Percentiles rank a stretch among this genome's conserved stretches.
phyloP scores from a whole-genome alignment of 37 sponge, comb jelly and placozoan genomes.

The Cliona cf. orientalis region DNA sequence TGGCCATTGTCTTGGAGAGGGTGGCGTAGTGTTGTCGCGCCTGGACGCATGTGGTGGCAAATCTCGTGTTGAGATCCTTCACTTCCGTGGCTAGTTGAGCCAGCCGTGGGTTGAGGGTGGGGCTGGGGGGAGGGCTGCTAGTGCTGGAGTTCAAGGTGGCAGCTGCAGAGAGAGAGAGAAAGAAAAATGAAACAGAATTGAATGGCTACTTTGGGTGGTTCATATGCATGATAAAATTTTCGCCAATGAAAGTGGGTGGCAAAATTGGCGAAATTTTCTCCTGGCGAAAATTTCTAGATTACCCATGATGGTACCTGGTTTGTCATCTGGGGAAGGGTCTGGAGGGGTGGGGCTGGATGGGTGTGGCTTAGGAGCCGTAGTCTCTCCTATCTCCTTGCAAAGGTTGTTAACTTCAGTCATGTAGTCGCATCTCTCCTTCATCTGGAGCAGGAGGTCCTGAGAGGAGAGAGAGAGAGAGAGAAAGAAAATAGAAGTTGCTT shows the following conservation, averaged over 20 bases:
- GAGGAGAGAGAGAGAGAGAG: not conserved
- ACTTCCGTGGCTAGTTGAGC: conserved; percentile 16
- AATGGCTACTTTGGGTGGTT: no score
- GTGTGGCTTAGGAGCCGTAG: not conserved
- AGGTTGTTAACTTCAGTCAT: conserved; percentile 40
- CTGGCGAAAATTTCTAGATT: no score
- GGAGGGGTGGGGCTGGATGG: no score
- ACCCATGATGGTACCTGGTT: no score
- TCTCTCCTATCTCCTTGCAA: conserved; percentile 16
- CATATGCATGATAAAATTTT: no score
- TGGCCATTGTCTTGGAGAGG: conserved; percentile 20
- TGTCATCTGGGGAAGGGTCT: no score
- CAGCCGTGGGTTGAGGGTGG: not conserved
- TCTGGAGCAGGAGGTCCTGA: conserved; percentile 59
- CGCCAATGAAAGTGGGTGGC: no score
- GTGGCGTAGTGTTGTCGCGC: conserved; percentile 38
- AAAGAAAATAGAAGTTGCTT: no score
- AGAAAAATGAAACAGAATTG: no score
- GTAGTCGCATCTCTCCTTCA: conserved; percentile 41
- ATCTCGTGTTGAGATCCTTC: conserved; percentile 19
- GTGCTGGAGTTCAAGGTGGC: no score
- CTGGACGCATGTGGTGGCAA: conserved; percentile 3
- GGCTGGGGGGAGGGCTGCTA: not conserved
- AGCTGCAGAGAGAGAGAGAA: no score
- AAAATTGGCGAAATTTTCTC: no score